These are phyloP conservation scores for Salminus brasiliensis DNA, from an alignment of 2,113 vertebrate genomes.

Conservation along the genomic window DNA sequence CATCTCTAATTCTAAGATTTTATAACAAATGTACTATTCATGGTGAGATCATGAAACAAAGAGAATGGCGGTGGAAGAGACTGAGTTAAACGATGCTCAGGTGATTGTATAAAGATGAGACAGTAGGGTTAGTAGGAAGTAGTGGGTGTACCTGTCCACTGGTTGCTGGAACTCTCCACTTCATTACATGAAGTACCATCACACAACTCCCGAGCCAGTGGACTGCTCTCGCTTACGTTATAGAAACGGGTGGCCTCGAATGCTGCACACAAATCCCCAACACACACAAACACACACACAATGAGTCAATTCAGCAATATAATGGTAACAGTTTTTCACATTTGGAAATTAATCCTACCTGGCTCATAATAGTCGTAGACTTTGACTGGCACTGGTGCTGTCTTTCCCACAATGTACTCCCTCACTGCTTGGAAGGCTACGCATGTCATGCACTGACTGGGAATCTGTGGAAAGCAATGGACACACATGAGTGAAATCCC, in stretches of 20 bases:
- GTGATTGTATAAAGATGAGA: background rate
- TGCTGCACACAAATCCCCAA: conserved; percentile 79
- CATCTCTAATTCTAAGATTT: too few relatives aligned
- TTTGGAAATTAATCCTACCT: conserved; percentile 70
- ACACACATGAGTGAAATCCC: background rate
- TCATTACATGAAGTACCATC: conserved; percentile 90
- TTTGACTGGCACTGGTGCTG: conserved; percentile 88
- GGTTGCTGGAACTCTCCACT: conserved; percentile 87
- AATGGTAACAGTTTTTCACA: conserved; percentile 12
- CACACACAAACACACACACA: conserved; percentile 49
- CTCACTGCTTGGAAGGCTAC: conserved; percentile 86
- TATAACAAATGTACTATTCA: too few relatives aligned
- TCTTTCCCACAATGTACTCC: conserved; percentile 92
- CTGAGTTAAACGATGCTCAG: background rate
- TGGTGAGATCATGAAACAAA: background rate
- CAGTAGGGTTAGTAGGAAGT: background rate
- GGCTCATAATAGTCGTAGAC: conserved; percentile 95
- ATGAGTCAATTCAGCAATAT: background rate
- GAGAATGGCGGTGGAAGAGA: background rate
- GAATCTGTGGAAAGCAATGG: conserved; percentile 75
- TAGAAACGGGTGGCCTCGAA: conserved; percentile 94
- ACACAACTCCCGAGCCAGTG: conserved; percentile 86
- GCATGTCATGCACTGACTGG: conserved; percentile 92
- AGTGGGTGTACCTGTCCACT: conserved; percentile 83
- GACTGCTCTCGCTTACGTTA: conserved; percentile 89